phyloP scores from a whole-genome alignment of 2,888 invertebrate genomes.

The Anthoptus insignis region DNA sequence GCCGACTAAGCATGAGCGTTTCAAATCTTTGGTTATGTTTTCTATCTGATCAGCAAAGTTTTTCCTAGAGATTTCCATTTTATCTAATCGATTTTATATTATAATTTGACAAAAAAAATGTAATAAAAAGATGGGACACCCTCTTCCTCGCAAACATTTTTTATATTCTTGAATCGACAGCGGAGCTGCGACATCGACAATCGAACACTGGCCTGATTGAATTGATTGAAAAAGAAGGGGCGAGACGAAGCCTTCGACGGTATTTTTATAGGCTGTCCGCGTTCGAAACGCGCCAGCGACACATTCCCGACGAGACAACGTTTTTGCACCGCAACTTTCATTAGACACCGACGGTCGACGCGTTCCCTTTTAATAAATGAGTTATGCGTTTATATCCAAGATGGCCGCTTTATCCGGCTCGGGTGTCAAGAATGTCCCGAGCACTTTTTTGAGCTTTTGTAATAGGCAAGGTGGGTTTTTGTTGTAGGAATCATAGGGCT shows the following conservation, averaged over 20 bases:
- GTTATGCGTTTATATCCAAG: conserved; percentile 82
- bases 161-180: no score
- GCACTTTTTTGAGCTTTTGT: conserved; percentile 44
- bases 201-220: conserved; percentile 78
- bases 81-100: not conserved
- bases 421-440: conserved; percentile 72
- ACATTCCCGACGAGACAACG: conserved; percentile 81
- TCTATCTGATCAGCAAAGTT: conserved; percentile 88
- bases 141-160: no score
- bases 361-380: conserved; percentile 84
- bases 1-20: conserved; percentile 88
- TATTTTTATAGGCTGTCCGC: conserved; percentile 85
- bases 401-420: conserved; percentile 71
- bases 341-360: conserved; percentile 78
- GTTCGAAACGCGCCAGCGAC: conserved; percentile 82
- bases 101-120: not conserved
- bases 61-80: conserved; percentile 88
- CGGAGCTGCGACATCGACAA: conserved; percentile 70
- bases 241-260: conserved; percentile 66
- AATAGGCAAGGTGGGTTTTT: conserved; percentile 19
- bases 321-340: conserved; percentile 84
- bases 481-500: conserved; percentile 15
- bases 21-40: conserved; percentile 84
- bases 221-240: conserved; percentile 82
- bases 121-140: not conserved